These are phyloP conservation scores for Ctenomys sociabilis DNA, from an alignment of 2,113 vertebrate genomes.

Conservation along the genomic window DNA sequence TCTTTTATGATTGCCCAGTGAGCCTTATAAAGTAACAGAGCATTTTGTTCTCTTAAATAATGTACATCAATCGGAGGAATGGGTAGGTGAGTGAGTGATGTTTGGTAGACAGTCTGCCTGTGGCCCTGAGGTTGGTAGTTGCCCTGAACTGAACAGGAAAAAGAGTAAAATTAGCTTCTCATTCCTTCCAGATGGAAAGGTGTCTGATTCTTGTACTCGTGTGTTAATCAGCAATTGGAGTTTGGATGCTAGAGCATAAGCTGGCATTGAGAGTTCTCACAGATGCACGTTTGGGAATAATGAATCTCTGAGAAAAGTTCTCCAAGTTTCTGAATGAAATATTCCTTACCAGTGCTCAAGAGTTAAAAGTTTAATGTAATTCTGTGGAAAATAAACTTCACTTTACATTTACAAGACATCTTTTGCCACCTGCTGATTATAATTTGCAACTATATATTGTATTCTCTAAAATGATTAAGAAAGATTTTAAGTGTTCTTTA, in stretches of 20 bases:
- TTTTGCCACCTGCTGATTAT: not conserved
- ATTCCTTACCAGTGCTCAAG: not conserved
- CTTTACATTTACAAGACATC: not conserved
- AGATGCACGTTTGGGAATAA: not conserved
- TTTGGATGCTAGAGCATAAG: not conserved
- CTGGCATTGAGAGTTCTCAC: not conserved
- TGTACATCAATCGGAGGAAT: not conserved
- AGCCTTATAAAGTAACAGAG: not conserved
- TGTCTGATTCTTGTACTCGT: not conserved
- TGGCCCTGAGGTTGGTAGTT: not conserved
- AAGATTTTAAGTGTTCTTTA: not conserved
- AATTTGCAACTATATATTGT: not conserved
- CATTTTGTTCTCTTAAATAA: not conserved
- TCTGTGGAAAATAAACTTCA: not conserved
- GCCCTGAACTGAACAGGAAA: not conserved
- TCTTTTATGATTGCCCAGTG: not conserved
- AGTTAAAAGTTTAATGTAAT: not conserved
- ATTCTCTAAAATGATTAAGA: not conserved
- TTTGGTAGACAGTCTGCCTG: not conserved
- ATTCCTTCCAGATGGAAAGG: not conserved
- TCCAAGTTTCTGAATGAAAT: not conserved
- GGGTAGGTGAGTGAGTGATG: not conserved
- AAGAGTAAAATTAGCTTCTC: not conserved
- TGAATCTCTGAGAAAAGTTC: not conserved
- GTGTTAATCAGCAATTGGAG: constrained; percentile 7